Conservation (phyloP, 1,140 invertebrate genomes). For the Solen grandis region DNA sequence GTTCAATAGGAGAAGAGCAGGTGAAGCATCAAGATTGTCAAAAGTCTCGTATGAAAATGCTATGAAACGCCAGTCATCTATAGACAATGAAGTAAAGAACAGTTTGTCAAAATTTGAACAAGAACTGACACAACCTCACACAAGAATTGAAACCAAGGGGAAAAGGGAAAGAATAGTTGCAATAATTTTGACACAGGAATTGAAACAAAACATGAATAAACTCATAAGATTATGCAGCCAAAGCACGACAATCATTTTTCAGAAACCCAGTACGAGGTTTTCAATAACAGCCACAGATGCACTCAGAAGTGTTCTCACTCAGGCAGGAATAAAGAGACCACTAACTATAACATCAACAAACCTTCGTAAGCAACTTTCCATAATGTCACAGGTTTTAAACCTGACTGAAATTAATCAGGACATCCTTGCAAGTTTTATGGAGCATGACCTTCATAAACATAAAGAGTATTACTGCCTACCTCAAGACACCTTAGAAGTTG, state of each 20-base stretch:
- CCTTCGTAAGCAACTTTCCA: constrained; percentile 63
- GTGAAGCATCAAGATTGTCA: no score
- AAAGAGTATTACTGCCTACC: constrained; percentile 52
- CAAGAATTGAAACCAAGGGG: constrained; percentile 19
- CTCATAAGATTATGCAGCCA: neutral
- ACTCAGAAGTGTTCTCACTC: neutral
- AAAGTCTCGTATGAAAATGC: no score
- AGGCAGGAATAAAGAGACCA: constrained; percentile 3
- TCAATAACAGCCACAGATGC: neutral
- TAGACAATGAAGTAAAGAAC: neutral
- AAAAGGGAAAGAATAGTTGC: constrained; percentile 35
- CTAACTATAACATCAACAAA: constrained; percentile 72
- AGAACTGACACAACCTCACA: neutral
- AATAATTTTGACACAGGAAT: constrained; percentile 7
- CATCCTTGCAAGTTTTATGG: constrained; percentile 50
- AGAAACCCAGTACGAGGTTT: neutral
- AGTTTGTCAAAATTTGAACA: constrained; percentile 8
- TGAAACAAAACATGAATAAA: constrained; percentile 5
- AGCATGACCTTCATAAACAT: constrained; percentile 51
- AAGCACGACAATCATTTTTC: neutral
- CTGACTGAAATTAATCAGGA: neutral
- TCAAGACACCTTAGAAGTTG: constrained; percentile 46
- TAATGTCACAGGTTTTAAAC: constrained; percentile 42
- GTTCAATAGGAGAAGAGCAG: no score
- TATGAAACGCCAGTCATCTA: no score